Evolutionary conservation across 2,888 invertebrate species (phyloP).

Genomic region (Ptychoptera albimana): DNA sequence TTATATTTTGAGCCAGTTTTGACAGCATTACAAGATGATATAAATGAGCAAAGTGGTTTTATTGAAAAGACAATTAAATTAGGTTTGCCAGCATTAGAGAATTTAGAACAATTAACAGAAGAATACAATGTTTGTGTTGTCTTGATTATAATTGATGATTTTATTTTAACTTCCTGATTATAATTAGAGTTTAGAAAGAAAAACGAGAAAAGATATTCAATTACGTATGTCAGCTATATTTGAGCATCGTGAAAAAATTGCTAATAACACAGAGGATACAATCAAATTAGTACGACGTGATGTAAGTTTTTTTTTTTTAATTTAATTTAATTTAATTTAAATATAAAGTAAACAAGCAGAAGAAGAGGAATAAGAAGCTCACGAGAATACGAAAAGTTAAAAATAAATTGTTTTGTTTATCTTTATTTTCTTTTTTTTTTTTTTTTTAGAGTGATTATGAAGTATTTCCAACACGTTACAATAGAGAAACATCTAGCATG

Average conservation of each 20-base stretch:
- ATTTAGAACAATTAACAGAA: constrained; percentile 6
- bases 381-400: too few relatives aligned
- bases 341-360: too few relatives aligned
- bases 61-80: constrained; percentile 24
- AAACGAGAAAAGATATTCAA: constrained; percentile 18
- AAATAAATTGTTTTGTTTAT: background rate
- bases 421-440: background rate
- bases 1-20: constrained; percentile 28
- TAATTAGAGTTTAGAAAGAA: constrained; percentile 17
- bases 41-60: constrained; percentile 25
- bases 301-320: constrained; percentile 7
- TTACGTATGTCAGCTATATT: constrained; percentile 18
- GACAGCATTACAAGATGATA: constrained; percentile 21
- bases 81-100: constrained; percentile 23
- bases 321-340: too few relatives aligned
- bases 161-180: background rate
- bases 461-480: constrained; percentile 19
- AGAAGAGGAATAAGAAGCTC: too few relatives aligned
- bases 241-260: constrained; percentile 13
- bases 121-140: constrained; percentile 7
- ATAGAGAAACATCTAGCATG: constrained; percentile 28
- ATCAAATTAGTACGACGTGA: constrained; percentile 11
- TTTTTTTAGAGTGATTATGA: constrained; percentile 11
- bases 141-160: background rate
- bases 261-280: constrained; percentile 9